phyloP scores from a whole-genome alignment of 2,888 invertebrate species.

The Caenorhabditis drosophilae region DNA sequence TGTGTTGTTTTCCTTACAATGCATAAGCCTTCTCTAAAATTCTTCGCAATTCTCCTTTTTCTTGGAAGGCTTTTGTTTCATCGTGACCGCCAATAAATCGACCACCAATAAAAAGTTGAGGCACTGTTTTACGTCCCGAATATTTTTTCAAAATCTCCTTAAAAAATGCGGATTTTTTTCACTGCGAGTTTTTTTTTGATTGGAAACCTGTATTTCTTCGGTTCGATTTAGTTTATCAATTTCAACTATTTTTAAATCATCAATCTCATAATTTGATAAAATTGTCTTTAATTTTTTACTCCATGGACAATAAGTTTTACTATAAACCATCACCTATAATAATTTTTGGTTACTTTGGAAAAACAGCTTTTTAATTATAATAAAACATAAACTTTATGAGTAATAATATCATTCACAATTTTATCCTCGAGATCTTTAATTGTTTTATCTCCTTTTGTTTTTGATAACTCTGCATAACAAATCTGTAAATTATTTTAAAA shows the following conservation, averaged over 20 bases:
- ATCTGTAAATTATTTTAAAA: slow-evolving; percentile 10
- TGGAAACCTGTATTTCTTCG: slow-evolving; percentile 52
- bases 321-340: slow-evolving; percentile 57
- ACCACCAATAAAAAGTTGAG: slow-evolving; percentile 55
- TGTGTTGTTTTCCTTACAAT: slow-evolving; percentile 18
- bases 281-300: slow-evolving; percentile 51
- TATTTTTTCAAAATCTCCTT: slow-evolving; percentile 49
- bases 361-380: background rate
- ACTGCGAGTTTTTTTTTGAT: background rate
- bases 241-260: slow-evolving; percentile 57
- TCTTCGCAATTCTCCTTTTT: slow-evolving; percentile 41
- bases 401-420: slow-evolving; percentile 33
- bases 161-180: slow-evolving; percentile 4
- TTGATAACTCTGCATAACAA: slow-evolving; percentile 21
- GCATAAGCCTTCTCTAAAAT: slow-evolving; percentile 46
- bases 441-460: slow-evolving; percentile 30
- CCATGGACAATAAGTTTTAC: slow-evolving; percentile 62
- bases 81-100: slow-evolving; percentile 55
- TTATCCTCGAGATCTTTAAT: slow-evolving; percentile 35
- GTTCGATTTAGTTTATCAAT: slow-evolving; percentile 49
- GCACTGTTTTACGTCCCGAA: slow-evolving; percentile 53
- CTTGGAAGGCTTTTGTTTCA: slow-evolving; percentile 43
- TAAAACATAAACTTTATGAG: slow-evolving; percentile 17
- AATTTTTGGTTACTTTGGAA: too few relatives aligned
- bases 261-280: slow-evolving; percentile 49